Conservation (phyloP, 2,888 invertebrate species). For the Coenonympha arcania region DNA sequence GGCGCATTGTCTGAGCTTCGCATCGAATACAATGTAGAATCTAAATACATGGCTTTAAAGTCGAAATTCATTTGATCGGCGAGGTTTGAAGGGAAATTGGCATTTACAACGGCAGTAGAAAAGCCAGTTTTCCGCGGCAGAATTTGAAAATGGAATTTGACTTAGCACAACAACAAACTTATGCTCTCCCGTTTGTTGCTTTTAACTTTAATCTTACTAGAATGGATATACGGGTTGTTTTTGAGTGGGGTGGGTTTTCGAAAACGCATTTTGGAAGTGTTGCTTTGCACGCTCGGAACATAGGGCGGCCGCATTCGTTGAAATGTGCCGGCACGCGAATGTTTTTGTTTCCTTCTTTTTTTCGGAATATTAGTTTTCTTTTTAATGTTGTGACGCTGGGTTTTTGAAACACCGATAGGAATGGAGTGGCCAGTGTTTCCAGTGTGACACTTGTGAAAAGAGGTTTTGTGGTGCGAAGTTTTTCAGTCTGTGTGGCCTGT, state of each 20-base stretch:
- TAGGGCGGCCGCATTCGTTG: slow-evolving; percentile 60
- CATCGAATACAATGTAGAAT: slow-evolving; percentile 36
- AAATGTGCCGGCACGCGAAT: slow-evolving; percentile 69
- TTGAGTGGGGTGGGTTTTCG: slow-evolving; percentile 24
- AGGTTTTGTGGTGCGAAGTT: slow-evolving; percentile 19
- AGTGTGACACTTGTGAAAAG: slow-evolving; percentile 23
- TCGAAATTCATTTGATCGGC: slow-evolving; percentile 32
- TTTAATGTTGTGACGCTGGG: slow-evolving; percentile 50
- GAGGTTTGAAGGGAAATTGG: slow-evolving; percentile 64
- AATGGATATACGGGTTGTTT: slow-evolving; percentile 35
- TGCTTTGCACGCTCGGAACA: slow-evolving; percentile 49
- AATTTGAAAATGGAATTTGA: slow-evolving; percentile 63
- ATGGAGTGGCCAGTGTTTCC: slow-evolving; percentile 25
- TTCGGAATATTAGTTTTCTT: slow-evolving; percentile 34
- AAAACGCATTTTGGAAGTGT: slow-evolving; percentile 31
- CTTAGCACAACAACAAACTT: slow-evolving; percentile 44
- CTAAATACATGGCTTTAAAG: slow-evolving; percentile 33
- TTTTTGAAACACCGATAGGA: slow-evolving; percentile 31
- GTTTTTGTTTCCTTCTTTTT: slow-evolving; percentile 61
- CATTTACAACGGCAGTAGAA: slow-evolving; percentile 68
- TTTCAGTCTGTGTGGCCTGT: slow-evolving; percentile 29
- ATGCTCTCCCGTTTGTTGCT: slow-evolving; percentile 28
- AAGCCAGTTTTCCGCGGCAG: slow-evolving; percentile 70
- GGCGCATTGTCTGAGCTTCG: slow-evolving; percentile 63
- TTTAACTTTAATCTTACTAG: slow-evolving; percentile 18